A percentile compares a stretch with the other conserved stretches of the same genome.
phyloP scores from a whole-genome alignment of 2,113 vertebrate genomes.

The Dromiciops gliroides region DNA sequence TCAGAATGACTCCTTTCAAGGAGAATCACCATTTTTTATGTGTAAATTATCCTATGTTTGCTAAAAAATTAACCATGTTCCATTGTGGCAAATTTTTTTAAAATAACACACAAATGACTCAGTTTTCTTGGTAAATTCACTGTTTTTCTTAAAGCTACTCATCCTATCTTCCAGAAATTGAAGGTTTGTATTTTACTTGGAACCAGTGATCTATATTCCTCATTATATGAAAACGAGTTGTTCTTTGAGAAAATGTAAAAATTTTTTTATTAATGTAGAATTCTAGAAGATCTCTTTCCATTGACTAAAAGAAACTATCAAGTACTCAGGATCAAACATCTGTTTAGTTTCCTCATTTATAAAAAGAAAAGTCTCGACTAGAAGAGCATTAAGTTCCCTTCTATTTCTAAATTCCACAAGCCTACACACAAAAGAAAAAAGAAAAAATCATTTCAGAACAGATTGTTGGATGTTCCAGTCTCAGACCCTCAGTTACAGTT shows the following conservation, averaged over 20 bases:
- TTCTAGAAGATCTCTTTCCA: neutral
- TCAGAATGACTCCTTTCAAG: neutral
- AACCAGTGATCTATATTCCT: neutral
- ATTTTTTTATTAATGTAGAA: neutral
- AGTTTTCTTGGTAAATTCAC: conserved; percentile 12
- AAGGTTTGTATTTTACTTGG: neutral
- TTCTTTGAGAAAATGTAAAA: neutral
- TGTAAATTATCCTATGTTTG: conserved; percentile 19
- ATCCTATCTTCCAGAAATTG: neutral
- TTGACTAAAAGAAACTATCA: conserved; percentile 12
- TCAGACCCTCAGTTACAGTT: neutral
- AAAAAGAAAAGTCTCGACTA: neutral
- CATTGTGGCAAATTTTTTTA: conserved; percentile 35
- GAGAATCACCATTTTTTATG: neutral
- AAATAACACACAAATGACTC: neutral
- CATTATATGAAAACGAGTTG: neutral
- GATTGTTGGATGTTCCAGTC: conserved; percentile 10
- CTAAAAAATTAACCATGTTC: conserved; percentile 29
- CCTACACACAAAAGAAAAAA: neutral
- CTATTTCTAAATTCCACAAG: neutral
- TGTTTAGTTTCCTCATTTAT: neutral
- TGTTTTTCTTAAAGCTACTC: conserved; percentile 17
- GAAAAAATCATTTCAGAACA: neutral
- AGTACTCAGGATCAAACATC: neutral
- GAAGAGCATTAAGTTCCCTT: neutral